Percentiles rank a stretch among this genome's conserved stretches.
phyloP scores from a whole-genome alignment of 2,113 vertebrate species.

The Nanorana parkeri region DNA sequence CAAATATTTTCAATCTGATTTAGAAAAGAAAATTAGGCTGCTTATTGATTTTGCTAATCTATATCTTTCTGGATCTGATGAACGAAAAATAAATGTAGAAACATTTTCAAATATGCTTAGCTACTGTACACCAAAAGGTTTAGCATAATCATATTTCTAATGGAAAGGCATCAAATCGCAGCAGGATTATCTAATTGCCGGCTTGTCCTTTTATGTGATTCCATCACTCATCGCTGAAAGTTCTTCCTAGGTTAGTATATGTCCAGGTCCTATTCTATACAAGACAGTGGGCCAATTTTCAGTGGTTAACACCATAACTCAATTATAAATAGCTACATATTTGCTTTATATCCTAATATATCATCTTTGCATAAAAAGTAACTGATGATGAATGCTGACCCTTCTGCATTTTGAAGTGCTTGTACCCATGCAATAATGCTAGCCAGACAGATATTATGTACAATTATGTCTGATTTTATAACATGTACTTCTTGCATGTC shows the following conservation, averaged over 20 bases:
- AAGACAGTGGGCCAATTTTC: too few relatives aligned
- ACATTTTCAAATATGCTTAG: slow-evolving; percentile 42
- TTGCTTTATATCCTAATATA: too few relatives aligned
- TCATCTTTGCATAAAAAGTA: too few relatives aligned
- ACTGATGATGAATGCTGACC: too few relatives aligned
- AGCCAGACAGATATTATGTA: too few relatives aligned
- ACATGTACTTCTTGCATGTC: too few relatives aligned
- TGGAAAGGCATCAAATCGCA: slow-evolving; percentile 40
- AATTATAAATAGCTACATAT: too few relatives aligned
- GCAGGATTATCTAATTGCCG: slow-evolving; percentile 16
- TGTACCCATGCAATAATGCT: too few relatives aligned
- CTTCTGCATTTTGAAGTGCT: too few relatives aligned
- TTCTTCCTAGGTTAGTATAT: slow-evolving; percentile 14
- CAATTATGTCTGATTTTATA: too few relatives aligned
- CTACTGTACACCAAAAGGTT: slow-evolving; percentile 35
- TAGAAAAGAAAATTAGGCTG: slow-evolving; percentile 43
- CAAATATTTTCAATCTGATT: slow-evolving; percentile 47
- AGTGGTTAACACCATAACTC: too few relatives aligned
- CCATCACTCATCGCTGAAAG: slow-evolving; percentile 21
- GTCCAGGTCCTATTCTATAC: not conserved
- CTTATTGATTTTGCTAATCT: slow-evolving; percentile 55
- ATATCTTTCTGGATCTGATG: slow-evolving; percentile 48
- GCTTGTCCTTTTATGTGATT: slow-evolving; percentile 42
- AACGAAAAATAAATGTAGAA: slow-evolving; percentile 52
- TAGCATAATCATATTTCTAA: slow-evolving; percentile 51